Conservation (phyloP, 2,888 invertebrate genomes). For the Drosophila meridiana region DNA sequence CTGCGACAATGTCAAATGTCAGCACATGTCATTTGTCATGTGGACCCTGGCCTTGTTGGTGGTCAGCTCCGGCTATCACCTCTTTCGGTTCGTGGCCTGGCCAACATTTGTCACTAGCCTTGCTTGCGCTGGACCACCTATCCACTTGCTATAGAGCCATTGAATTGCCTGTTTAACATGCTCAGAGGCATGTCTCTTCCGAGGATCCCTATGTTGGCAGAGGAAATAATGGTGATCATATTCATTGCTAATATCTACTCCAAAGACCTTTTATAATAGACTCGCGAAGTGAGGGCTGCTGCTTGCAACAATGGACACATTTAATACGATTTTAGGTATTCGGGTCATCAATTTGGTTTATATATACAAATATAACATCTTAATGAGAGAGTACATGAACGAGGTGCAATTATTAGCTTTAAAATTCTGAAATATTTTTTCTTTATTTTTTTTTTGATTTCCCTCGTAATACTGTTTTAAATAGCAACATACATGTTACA, state of each 20-base stretch:
- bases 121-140: conserved; percentile 58
- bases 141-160: conserved; percentile 17
- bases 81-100: conserved; percentile 46
- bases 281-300: not conserved
- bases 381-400: no score
- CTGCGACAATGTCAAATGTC: conserved; percentile 74
- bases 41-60: conserved; percentile 3
- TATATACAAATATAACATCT: not conserved
- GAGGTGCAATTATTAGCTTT: no score
- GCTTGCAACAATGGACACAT: not conserved
- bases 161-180: conserved; percentile 27
- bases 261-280: not conserved
- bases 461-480: no score
- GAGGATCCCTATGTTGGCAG: conserved; percentile 4
- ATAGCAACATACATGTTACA: no score
- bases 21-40: conserved; percentile 74
- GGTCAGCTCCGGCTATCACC: conserved; percentile 2
- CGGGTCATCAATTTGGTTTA: not conserved
- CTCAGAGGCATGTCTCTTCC: conserved; percentile 2
- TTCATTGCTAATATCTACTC: conserved; percentile 28
- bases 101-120: conserved; percentile 67
- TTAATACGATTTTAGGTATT: not conserved
- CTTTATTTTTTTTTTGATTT: no score
- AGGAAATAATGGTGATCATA: conserved; percentile 40
- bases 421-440: no score